Evolutionary conservation across 2,888 invertebrate species (phyloP).

Genomic region (Tolmerus cingulatus): DNA sequence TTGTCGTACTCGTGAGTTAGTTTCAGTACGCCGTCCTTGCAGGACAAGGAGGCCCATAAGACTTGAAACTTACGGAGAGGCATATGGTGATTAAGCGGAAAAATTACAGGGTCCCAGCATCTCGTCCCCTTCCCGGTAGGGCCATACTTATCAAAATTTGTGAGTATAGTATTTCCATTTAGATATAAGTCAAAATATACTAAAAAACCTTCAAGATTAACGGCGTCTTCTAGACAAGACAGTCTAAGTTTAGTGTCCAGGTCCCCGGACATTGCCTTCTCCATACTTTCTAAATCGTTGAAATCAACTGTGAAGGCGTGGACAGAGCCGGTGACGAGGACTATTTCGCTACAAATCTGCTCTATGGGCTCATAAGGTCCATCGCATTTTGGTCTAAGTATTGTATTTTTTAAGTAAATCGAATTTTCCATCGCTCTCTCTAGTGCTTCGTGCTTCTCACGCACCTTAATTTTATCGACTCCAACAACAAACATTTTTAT

Average conservation of each 20-base stretch:
- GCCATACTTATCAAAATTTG: conserved; percentile 41
- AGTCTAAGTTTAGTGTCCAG: conserved; percentile 39
- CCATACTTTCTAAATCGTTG: conserved; percentile 45
- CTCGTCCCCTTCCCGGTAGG: not conserved
- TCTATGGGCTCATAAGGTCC: conserved; percentile 47
- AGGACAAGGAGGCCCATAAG: conserved; percentile 40
- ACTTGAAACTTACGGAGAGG: conserved; percentile 45
- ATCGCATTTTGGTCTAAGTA: conserved; percentile 38
- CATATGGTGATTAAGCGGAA: conserved; percentile 39
- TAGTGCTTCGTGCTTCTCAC: conserved; percentile 35
- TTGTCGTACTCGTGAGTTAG: conserved; percentile 43
- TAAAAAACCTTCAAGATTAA: conserved; percentile 46
- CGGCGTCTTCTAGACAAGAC: conserved; percentile 21
- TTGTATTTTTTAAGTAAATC: conserved; percentile 44
- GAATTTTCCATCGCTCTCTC: conserved; percentile 51
- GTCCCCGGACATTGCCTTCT: conserved; percentile 40
- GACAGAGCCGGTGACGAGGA: conserved; percentile 33
- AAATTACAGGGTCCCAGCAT: conserved; percentile 49
- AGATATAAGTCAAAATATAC: conserved; percentile 47
- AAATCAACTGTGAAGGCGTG: conserved; percentile 46
- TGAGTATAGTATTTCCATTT: conserved; percentile 34
- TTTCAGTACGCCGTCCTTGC: conserved; percentile 45
- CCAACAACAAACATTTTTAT: conserved; percentile 66
- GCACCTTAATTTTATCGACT: conserved; percentile 41
- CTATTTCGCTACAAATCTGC: conserved; percentile 16